Percentiles rank a stretch among this genome's conserved stretches.
These are phyloP conservation scores for Ophion ellenae DNA, from an alignment of 2,888 invertebrate genomes.

Conservation along the genomic window DNA sequence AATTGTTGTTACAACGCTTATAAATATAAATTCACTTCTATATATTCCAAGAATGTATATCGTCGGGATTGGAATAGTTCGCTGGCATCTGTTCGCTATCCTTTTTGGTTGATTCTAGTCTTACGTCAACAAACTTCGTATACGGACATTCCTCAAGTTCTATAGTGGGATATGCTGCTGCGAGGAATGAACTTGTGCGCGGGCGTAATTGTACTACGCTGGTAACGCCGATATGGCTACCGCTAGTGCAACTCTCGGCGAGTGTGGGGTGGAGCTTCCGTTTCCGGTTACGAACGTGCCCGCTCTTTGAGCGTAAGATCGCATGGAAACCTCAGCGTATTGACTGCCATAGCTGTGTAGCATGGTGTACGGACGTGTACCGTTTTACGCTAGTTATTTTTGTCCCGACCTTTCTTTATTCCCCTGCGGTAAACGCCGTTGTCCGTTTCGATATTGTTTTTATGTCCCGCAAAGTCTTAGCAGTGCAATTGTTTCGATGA, in stretches of 20 bases:
- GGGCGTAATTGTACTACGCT: slow-evolving; percentile 50
- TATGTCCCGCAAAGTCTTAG: no score
- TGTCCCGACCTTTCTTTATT: slow-evolving; percentile 12
- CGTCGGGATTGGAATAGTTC: slow-evolving; percentile 6
- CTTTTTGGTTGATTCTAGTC: not conserved
- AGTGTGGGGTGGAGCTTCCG: slow-evolving; percentile 81
- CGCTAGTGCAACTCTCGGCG: slow-evolving; percentile 61
- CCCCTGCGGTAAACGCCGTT: not conserved
- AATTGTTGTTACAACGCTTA: not conserved
- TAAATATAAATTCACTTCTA: slow-evolving; percentile 5
- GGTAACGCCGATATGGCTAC: slow-evolving; percentile 24
- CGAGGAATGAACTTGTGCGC: slow-evolving; percentile 40
- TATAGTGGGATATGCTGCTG: slow-evolving; percentile 36
- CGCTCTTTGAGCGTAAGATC: slow-evolving; percentile 64
- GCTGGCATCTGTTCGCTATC: not conserved
- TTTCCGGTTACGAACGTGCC: slow-evolving; percentile 81
- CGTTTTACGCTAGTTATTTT: slow-evolving; percentile 35
- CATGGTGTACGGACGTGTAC: slow-evolving; percentile 3
- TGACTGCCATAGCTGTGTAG: not conserved
- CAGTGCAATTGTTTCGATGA: no score
- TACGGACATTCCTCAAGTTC: slow-evolving; percentile 47
- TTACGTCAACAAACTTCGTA: slow-evolving; percentile 22
- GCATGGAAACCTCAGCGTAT: slow-evolving; percentile 28
- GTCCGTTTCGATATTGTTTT: no score
- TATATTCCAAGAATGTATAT: slow-evolving; percentile 1